Percentiles rank a stretch among this genome's conserved stretches.
Evolutionary conservation across 2,113 vertebrate species (phyloP).

Genomic region (Eretmochelys imbricata): DNA sequence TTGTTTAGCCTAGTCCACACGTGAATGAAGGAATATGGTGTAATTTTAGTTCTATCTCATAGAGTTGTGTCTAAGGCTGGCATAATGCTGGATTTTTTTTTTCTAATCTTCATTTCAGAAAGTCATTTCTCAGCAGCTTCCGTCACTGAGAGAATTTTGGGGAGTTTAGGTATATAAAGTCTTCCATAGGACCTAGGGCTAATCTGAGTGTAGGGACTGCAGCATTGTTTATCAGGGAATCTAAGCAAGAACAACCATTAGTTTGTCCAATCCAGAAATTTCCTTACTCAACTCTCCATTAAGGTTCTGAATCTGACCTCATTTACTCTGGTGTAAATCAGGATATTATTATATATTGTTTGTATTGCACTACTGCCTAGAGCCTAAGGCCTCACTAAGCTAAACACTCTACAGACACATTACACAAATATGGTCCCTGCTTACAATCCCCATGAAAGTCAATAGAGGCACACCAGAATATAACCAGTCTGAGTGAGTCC

Average conservation of each 20-base stretch:
- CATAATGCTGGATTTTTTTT: too few relatives aligned
- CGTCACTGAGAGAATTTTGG: too few relatives aligned
- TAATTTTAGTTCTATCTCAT: too few relatives aligned
- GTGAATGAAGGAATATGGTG: too few relatives aligned
- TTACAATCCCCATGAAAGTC: not conserved
- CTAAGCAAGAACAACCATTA: not conserved
- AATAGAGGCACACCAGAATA: not conserved
- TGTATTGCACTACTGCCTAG: not conserved
- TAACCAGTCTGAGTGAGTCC: not conserved
- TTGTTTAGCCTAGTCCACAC: too few relatives aligned
- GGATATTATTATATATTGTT: accelerated
- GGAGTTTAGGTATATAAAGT: too few relatives aligned
- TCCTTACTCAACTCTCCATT: not conserved
- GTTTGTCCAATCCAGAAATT: not conserved
- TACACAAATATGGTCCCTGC: not conserved
- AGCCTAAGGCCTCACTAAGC: not conserved
- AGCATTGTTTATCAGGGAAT: not conserved
- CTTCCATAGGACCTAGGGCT: not conserved
- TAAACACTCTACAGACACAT: accelerated
- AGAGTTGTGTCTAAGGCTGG: too few relatives aligned
- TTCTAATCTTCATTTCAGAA: too few relatives aligned
- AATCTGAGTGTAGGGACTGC: not conserved
- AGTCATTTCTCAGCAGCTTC: too few relatives aligned
- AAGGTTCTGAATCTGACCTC: not conserved
- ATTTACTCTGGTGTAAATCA: not conserved